Evolutionary conservation across 2,888 invertebrate genomes (phyloP).

Genomic region (Zygaena filipendulae): DNA sequence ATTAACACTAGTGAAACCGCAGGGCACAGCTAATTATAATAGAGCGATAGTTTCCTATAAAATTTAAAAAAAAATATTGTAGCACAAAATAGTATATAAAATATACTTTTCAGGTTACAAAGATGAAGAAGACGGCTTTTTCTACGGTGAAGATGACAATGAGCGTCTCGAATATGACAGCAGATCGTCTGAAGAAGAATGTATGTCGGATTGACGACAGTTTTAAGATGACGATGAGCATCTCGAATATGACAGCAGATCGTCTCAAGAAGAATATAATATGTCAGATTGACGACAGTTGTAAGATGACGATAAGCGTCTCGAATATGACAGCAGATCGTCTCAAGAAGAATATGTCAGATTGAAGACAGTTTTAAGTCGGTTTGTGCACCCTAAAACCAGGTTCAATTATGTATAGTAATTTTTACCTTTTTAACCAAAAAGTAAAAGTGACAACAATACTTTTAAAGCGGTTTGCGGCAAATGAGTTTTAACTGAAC

Average conservation of each 20-base stretch:
- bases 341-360: slow-evolving; percentile 34
- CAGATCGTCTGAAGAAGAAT: slow-evolving; percentile 32
- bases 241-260: slow-evolving; percentile 31
- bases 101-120: slow-evolving; percentile 14
- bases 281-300: slow-evolving; percentile 35
- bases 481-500: no score
- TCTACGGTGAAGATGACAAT: slow-evolving; percentile 49
- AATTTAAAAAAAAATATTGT: no score
- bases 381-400: no score
- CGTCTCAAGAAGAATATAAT: slow-evolving; percentile 32
- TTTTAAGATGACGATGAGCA: slow-evolving; percentile 45
- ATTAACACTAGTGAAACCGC: no score
- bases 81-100: no score
- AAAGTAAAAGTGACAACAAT: no score
- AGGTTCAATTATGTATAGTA: no score
- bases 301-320: slow-evolving; percentile 44
- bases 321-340: slow-evolving; percentile 29
- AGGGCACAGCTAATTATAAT: no score
- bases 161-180: slow-evolving; percentile 35
- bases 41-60: no score
- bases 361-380: no score
- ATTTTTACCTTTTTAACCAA: no score
- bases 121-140: slow-evolving; percentile 53
- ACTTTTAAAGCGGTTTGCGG: no score
- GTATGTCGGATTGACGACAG: slow-evolving; percentile 33